Base-by-base conservation (phyloP, 2,113 vertebrate species). In the Myodes glareolus region DNA sequence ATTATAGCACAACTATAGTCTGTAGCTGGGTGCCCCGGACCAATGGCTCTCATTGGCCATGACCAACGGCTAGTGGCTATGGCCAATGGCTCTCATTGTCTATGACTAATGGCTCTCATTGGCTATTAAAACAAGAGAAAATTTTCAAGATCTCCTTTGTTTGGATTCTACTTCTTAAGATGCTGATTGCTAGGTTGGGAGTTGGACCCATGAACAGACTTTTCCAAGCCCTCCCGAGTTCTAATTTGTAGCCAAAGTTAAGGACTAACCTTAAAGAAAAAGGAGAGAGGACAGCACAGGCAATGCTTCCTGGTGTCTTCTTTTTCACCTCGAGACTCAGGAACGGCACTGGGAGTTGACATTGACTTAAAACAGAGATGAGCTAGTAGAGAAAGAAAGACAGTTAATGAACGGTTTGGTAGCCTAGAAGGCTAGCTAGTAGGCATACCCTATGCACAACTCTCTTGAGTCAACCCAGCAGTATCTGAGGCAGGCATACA, bases 121-220 rank as follows among this genome's bases (percentile, higher is more conserved):
- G 1, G 29, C 7, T 70, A 25, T 80, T 80, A 81, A 95, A 97
- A 94, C 52, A 70, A 78, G 23, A 78, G 21, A 94, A 19, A 97
- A 75, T 0, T 84, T 89, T 55, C 5, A 55, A 92, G 73, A 90
- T 1, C 17, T 45, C 27, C 29, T 23, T 70, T 33, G 14, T 27
- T 45, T 67, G 8, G 1, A 9, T 36, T 96, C 92, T 9, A 47
- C 45, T 58, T 47, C 63, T 84, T 84, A 67, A 78, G 76, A 91
- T 61, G 92, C 55, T 93, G 72, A 92, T 52, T 88, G 33, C 36
- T 61, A 36, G 68, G 3, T 0, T 88, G 7, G 39, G 4, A 16
- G 1, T 33, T 88, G 13, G 70, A 5, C 4, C 9, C 50, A 63
- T 31, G 52, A 65, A 70, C 31, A 14, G 67, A 68, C 67, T 75